Percentiles rank a stretch among this genome's conserved stretches.
Conservation (phyloP, 2,888 invertebrate genomes). For the Drosophila ustulata region DNA sequence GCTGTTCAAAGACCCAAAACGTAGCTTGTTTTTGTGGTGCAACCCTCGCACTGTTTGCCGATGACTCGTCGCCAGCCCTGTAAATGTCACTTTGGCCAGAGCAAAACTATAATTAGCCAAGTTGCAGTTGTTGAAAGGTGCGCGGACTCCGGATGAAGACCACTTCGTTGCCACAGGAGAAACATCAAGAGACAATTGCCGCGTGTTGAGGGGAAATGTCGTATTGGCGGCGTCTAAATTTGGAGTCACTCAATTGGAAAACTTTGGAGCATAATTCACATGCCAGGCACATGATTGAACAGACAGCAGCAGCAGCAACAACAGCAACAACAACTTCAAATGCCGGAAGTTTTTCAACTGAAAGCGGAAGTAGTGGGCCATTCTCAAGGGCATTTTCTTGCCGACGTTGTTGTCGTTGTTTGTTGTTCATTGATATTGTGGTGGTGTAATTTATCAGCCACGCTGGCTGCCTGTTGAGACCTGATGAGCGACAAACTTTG, state of each 20-base stretch:
- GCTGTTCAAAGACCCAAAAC: neutral
- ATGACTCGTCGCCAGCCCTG: conserved; percentile 49
- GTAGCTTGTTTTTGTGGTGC: neutral
- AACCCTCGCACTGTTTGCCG: conserved; percentile 35
- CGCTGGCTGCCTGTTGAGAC: conserved; percentile 32
- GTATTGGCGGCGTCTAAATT: conserved; percentile 51
- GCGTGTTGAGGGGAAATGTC: conserved; percentile 10
- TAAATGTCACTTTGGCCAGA: conserved; percentile 65
- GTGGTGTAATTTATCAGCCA: conserved; percentile 35
- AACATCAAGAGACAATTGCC: conserved; percentile 5
- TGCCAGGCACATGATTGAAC: conserved; percentile 57
- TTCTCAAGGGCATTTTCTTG: conserved; percentile 67
- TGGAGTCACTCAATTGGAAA: conserved; percentile 63
- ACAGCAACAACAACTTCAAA: conserved; percentile 21
- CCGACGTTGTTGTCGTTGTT: conserved; percentile 7
- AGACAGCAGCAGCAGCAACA: conserved; percentile 23
- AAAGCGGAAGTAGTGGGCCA: conserved; percentile 67
- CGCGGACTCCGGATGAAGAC: conserved; percentile 25
- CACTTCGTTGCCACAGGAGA: neutral
- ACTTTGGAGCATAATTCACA: conserved; percentile 64
- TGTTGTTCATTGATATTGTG: conserved; percentile 9
- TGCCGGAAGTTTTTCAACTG: conserved; percentile 68
- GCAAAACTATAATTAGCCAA: conserved; percentile 66
- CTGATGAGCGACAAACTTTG: conserved; percentile 33
- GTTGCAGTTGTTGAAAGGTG: conserved; percentile 45